Percentiles rank a stretch among this genome's conserved stretches.
phyloP scores from a whole-genome alignment of 2,888 invertebrate genomes.

The Dryobota labecula region DNA sequence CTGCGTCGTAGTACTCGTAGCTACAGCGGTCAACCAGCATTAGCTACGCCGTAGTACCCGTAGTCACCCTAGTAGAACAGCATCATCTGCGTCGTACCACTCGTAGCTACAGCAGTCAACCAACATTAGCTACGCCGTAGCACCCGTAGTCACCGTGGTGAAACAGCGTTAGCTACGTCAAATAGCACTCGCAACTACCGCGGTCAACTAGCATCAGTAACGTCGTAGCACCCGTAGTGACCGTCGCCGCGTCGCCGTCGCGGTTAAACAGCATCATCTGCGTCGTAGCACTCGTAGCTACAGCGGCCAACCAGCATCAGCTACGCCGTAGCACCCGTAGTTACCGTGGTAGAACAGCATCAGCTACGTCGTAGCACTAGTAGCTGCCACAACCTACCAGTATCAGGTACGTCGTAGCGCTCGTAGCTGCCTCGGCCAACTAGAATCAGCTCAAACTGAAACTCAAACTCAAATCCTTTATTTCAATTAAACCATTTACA shows the following conservation, averaged over 20 bases:
- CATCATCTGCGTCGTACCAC: not conserved
- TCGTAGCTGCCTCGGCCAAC: not conserved
- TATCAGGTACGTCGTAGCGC: not conserved
- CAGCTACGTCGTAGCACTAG: not conserved
- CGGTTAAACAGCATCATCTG: not conserved
- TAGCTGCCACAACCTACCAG: not conserved
- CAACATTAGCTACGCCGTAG: not conserved
- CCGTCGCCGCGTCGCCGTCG: too few species aligned
- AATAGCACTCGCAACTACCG: not conserved
- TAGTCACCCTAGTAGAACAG: fast-evolving
- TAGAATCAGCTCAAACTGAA: not conserved
- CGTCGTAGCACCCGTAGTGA: not conserved
- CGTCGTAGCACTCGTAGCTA: not conserved
- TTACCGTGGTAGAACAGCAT: fast-evolving
- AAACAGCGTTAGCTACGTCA: not conserved
- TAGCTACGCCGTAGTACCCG: not conserved
- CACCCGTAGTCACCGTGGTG: not conserved
- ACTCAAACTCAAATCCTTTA: too few species aligned
- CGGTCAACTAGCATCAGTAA: too few species aligned
- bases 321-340: not conserved
- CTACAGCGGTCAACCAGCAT: not conserved
- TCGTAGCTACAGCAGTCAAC: not conserved
- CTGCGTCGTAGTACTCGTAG: not conserved
- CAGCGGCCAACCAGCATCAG: not conserved
- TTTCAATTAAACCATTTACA: too few species aligned